Conservation (phyloP, 1,140 invertebrate species). For the Bilobella aurantiaca region DNA sequence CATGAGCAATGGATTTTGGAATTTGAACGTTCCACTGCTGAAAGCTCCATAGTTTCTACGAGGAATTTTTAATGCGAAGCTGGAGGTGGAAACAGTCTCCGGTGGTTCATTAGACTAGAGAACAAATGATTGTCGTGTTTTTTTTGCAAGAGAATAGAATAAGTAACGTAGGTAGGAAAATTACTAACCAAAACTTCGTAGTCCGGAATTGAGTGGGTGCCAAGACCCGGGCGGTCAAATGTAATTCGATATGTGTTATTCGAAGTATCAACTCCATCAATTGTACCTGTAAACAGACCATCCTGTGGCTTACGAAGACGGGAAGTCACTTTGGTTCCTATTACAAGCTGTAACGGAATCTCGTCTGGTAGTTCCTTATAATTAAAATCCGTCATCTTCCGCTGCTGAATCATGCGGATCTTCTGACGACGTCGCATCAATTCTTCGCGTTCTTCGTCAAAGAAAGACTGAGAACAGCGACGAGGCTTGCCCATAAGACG, state of each 20-base stretch:
- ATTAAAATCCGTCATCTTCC: slow-evolving; percentile 71
- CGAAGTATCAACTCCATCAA: slow-evolving; percentile 94
- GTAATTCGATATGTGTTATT: slow-evolving; percentile 96
- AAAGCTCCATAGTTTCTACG: slow-evolving; percentile 43
- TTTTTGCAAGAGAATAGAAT: background rate
- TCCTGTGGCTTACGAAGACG: slow-evolving; percentile 84
- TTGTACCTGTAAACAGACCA: slow-evolving; percentile 88
- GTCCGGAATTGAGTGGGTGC: slow-evolving; percentile 92
- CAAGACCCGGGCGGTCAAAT: slow-evolving; percentile 84
- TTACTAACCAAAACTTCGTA: slow-evolving; percentile 73
- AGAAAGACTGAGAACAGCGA: slow-evolving; percentile 84
- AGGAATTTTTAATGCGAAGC: slow-evolving; percentile 70
- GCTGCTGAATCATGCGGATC: slow-evolving; percentile 85
- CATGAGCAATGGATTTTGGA: slow-evolving; percentile 35
- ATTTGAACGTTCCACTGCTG: slow-evolving; percentile 20
- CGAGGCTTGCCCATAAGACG: slow-evolving; percentile 95
- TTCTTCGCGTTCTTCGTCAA: slow-evolving; percentile 83
- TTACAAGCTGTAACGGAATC: slow-evolving; percentile 88
- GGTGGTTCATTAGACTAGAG: slow-evolving; percentile 70
- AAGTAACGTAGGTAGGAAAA: background rate
- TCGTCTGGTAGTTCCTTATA: slow-evolving; percentile 87
- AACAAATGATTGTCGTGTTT: slow-evolving; percentile 18
- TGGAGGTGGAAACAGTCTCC: slow-evolving; percentile 78
- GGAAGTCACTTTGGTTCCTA: slow-evolving; percentile 92
- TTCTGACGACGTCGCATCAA: slow-evolving; percentile 81